Evolutionary conservation across 2,797 vertebrate species (phyloP).

Genomic region (Esox lucius): DNA sequence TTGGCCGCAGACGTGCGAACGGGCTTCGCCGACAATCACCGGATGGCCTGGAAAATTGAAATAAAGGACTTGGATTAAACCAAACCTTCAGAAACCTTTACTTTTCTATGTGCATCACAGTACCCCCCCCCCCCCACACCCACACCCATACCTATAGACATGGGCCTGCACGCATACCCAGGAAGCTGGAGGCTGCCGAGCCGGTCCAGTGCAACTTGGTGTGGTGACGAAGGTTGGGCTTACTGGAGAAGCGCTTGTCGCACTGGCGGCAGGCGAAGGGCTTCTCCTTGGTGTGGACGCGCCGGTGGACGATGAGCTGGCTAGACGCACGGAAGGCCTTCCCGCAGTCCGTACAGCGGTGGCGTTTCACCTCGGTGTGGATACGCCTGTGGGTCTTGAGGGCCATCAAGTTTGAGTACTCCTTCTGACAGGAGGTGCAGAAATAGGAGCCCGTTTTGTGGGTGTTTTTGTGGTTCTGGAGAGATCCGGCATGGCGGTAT

Average conservation of each 20-base stretch:
- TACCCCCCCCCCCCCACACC: constrained; percentile 9
- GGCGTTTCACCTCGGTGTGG: constrained; percentile 84
- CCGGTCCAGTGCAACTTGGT: constrained; percentile 79
- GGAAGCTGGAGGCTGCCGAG: constrained; percentile 66
- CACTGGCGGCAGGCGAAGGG: constrained; percentile 79
- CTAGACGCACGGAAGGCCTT: constrained; percentile 80
- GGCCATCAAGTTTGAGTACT: constrained; percentile 82
- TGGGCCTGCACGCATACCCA: constrained; percentile 71
- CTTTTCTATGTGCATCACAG: constrained; percentile 37
- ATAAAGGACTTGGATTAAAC: background rate
- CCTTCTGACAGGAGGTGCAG: constrained; percentile 81
- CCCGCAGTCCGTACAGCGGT: constrained; percentile 81
- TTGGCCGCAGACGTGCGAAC: constrained; percentile 75
- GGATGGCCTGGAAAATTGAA: background rate
- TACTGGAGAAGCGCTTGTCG: constrained; percentile 77
- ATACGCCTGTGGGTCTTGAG: constrained; percentile 87
- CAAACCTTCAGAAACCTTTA: constrained; percentile 37
- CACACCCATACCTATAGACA: constrained; percentile 62
- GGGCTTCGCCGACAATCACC: constrained; percentile 30
- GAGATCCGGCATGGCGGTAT: constrained; percentile 89
- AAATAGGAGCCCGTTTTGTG: constrained; percentile 88
- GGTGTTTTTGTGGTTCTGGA: constrained; percentile 91
- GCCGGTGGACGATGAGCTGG: constrained; percentile 85
- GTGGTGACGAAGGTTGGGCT: constrained; percentile 81
- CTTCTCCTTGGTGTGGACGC: constrained; percentile 87